Conservation (phyloP, 2,113 vertebrate genomes). For the Brevimyrus niger region DNA sequence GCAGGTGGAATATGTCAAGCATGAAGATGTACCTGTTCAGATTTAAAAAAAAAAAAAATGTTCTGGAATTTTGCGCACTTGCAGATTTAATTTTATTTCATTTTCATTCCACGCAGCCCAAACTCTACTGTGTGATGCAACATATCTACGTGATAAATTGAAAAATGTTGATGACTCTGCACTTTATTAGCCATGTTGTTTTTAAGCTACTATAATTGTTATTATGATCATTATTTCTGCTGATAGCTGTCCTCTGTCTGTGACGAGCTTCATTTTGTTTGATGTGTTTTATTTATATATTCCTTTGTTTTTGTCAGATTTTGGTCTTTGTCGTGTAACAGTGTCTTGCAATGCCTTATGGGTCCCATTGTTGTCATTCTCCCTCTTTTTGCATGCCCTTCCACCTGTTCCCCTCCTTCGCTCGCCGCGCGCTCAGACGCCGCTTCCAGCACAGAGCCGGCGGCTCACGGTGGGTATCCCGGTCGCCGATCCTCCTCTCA, state of each 20-base stretch:
- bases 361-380: conserved; percentile 61
- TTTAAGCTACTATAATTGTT: background rate
- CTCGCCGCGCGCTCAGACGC: conserved; percentile 62
- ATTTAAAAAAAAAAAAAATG: background rate
- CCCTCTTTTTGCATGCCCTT: conserved; percentile 64
- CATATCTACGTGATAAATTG: background rate
- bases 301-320: conserved; percentile 53
- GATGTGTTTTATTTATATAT: conserved; percentile 34
- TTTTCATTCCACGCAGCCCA: background rate
- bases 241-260: conserved; percentile 2
- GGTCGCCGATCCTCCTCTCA: conserved; percentile 42
- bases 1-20: background rate
- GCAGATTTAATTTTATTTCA: background rate
- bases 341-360: conserved; percentile 66
- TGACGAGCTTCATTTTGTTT: background rate
- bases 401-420: conserved; percentile 61
- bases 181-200: background rate
- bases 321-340: conserved; percentile 54
- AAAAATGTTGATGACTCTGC: conserved; percentile 6
- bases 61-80: background rate
- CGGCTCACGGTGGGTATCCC: conserved; percentile 71
- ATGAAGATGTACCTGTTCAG: background rate
- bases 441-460: conserved; percentile 66
- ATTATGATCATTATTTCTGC: background rate
- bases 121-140: background rate